Conservation (phyloP, 1,140 invertebrate species). For the Leguminivora glycinivorella region DNA sequence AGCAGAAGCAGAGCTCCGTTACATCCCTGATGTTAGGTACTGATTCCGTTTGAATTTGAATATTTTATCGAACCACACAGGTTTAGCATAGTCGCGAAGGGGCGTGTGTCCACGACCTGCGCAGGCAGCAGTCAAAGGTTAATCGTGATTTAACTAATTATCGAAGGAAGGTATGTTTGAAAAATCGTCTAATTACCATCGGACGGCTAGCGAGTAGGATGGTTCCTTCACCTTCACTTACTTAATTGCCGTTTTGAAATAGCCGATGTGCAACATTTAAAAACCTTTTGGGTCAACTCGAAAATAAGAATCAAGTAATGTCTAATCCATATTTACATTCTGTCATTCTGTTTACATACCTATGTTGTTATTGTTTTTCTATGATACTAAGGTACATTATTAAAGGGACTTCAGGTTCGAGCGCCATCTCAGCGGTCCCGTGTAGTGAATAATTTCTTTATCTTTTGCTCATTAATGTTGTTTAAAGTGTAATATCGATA, state of each 20-base stretch:
- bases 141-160: slow-evolving; percentile 47
- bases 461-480: no score
- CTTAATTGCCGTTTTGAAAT: slow-evolving; percentile 23
- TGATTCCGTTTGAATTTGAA: no score
- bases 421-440: no score
- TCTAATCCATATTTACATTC: background rate
- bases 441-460: no score
- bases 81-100: no score
- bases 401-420: no score
- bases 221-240: slow-evolving; percentile 22
- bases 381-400: no score
- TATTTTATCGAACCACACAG: no score
- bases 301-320: background rate
- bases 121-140: slow-evolving; percentile 41
- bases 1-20: no score
- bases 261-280: slow-evolving; percentile 23
- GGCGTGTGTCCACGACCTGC: background rate
- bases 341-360: background rate
- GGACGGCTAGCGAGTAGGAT: slow-evolving; percentile 9
- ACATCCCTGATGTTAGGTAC: no score
- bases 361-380: no score
- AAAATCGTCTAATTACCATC: slow-evolving; percentile 32
- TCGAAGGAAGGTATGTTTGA: slow-evolving; percentile 32
- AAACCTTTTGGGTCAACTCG: slow-evolving; percentile 6
- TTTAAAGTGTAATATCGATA: no score